Conservation (phyloP, 2,113 vertebrate species). For the Lasiurus cinereus region DNA sequence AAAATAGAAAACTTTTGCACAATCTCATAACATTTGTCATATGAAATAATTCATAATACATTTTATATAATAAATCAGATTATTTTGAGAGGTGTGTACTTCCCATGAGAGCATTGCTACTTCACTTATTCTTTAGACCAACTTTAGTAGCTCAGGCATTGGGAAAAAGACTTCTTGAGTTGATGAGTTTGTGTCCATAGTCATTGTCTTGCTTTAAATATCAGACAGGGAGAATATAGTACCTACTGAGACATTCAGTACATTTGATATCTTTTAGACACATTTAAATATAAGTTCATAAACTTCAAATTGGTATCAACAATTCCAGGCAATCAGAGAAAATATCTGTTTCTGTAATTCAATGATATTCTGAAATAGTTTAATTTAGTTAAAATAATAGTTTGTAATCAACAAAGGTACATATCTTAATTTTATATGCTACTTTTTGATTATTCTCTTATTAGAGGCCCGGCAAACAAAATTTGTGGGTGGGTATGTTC, state of each 20-base stretch:
- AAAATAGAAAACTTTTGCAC: neutral
- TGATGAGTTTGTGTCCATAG: neutral
- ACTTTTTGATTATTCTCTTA: constrained; percentile 6
- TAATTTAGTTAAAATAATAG: neutral
- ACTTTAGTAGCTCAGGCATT: neutral
- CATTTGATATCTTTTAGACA: neutral
- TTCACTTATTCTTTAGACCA: neutral
- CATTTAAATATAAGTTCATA: neutral
- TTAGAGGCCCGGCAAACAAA: too few relatives aligned
- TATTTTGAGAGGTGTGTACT: neutral
- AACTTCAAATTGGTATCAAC: neutral
- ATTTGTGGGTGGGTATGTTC: too few relatives aligned
- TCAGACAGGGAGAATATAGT: neutral
- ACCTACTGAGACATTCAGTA: neutral
- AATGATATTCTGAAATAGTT: neutral
- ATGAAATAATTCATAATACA: neutral
- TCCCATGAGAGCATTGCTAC: neutral
- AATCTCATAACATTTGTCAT: neutral
- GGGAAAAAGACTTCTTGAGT: neutral
- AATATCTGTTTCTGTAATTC: neutral
- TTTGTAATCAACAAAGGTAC: neutral
- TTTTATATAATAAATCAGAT: neutral
- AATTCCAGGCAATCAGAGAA: neutral
- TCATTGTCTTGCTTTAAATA: neutral
- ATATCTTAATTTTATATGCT: neutral